A percentile compares a stretch with the other conserved stretches of the same genome.
Conservation (phyloP, 2,113 vertebrate genomes). For the Tachysurus vachellii region DNA sequence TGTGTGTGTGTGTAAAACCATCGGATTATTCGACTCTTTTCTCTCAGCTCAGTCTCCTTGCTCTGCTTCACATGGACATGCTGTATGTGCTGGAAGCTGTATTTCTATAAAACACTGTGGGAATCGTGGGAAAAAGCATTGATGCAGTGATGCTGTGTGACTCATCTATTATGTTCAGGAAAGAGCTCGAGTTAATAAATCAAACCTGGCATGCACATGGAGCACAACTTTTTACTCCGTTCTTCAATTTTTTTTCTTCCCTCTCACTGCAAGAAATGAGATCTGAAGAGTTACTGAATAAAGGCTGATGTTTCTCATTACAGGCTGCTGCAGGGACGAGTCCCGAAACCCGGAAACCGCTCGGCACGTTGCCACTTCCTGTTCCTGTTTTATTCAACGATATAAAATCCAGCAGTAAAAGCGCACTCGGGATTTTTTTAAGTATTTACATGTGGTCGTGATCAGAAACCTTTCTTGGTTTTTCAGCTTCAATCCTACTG, state of each 20-base stretch:
- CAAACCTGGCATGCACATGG: conserved; percentile 78
- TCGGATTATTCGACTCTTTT: background rate
- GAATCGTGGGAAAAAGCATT: conserved; percentile 58
- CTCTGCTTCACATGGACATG: background rate
- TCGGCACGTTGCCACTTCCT: too few relatives aligned
- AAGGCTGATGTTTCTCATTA: background rate
- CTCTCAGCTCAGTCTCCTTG: background rate
- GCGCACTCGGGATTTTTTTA: too few relatives aligned
- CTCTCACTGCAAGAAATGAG: background rate
- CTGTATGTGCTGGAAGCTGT: background rate
- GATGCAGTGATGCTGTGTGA: conserved; percentile 64
- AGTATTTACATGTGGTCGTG: too few relatives aligned
- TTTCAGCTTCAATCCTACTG: too few relatives aligned
- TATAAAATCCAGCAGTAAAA: too few relatives aligned
- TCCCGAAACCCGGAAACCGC: too few relatives aligned
- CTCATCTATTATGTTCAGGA: conserved; percentile 69
- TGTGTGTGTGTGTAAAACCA: too few relatives aligned
- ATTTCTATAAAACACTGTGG: conserved; percentile 56
- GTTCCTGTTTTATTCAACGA: too few relatives aligned
- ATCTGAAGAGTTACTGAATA: background rate
- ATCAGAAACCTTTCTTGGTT: too few relatives aligned
- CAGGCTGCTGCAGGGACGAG: too few relatives aligned
- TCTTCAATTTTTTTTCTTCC: conserved; percentile 43
- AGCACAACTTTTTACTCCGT: conserved; percentile 67
- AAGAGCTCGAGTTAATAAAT: conserved; percentile 78